Percentiles rank a stretch among this genome's conserved stretches.
Evolutionary conservation across 2,113 vertebrate genomes (phyloP).

Genomic region (Cyprinus carpio): DNA sequence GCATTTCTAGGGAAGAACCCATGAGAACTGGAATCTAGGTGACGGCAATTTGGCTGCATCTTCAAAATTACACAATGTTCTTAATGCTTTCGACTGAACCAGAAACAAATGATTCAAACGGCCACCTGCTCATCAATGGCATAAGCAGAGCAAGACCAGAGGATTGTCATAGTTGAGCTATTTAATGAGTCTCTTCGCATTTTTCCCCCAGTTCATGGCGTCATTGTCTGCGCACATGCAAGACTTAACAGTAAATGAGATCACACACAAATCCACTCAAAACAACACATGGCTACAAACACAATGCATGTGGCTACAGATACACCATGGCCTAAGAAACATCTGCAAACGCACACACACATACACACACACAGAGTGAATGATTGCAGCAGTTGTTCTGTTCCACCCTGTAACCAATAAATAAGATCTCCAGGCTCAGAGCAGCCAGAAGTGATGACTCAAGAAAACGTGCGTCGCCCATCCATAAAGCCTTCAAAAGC

Average conservation of each 20-base stretch:
- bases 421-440: constrained; percentile 41
- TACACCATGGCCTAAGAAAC: constrained; percentile 19
- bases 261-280: constrained; percentile 12
- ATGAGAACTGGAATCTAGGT: constrained; percentile 9
- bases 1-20: constrained; percentile 28
- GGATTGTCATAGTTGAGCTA: constrained; percentile 13
- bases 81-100: constrained; percentile 2
- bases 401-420: constrained; percentile 41
- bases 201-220: not conserved
- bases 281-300: not conserved
- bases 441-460: constrained; percentile 44
- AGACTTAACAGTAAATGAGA: not conserved
- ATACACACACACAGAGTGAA: not conserved
- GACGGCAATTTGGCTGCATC: not conserved
- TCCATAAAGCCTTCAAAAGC: not conserved
- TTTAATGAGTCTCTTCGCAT: constrained; percentile 16
- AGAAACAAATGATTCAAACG: not conserved
- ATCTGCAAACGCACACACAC: constrained; percentile 12
- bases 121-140: constrained; percentile 31
- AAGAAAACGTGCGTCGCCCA: constrained; percentile 13
- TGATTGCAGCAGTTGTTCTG: constrained; percentile 33
- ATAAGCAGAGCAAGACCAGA: constrained; percentile 9
- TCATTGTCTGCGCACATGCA: constrained; percentile 12
- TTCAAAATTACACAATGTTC: constrained; percentile 2
- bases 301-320: constrained; percentile 21